Percentiles rank a stretch among this genome's conserved stretches.
phyloP scores from a whole-genome alignment of 2,797 vertebrate species.

The Rhinella marina region DNA sequence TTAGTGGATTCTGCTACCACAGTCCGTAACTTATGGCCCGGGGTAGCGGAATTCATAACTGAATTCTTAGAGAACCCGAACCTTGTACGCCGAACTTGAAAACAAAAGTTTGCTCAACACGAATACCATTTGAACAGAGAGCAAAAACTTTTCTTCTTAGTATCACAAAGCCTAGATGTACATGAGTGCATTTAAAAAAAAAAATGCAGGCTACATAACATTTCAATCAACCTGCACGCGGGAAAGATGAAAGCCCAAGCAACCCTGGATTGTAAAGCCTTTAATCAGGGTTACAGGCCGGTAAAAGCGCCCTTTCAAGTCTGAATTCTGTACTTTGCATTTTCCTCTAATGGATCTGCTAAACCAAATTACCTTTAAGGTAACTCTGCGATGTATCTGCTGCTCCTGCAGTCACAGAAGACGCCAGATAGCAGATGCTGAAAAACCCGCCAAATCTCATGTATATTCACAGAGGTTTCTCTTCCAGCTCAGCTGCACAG shows the following conservation, averaged over 20 bases:
- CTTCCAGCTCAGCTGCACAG: background rate
- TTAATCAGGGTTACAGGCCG: background rate
- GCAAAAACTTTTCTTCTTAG: too few relatives aligned
- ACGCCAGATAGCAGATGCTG: background rate
- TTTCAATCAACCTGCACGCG: background rate
- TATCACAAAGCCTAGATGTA: background rate
- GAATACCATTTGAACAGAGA: too few relatives aligned
- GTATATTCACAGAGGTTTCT: background rate
- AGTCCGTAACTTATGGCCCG: too few relatives aligned
- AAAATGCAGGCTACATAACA: background rate
- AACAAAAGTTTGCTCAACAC: too few relatives aligned
- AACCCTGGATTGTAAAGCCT: background rate
- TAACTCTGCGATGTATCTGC: background rate
- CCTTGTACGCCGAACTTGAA: too few relatives aligned
- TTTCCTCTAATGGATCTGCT: background rate
- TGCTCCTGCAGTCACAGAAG: background rate
- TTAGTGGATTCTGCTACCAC: too few relatives aligned
- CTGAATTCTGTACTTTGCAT: background rate
- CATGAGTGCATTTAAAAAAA: background rate
- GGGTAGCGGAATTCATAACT: too few relatives aligned
- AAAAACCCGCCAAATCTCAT: background rate
- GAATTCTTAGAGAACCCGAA: too few relatives aligned
- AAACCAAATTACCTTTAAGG: background rate
- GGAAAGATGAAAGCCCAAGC: background rate
- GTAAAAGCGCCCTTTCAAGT: background rate